Conservation (phyloP, 2,888 invertebrate genomes). For the Sericinus montela region DNA sequence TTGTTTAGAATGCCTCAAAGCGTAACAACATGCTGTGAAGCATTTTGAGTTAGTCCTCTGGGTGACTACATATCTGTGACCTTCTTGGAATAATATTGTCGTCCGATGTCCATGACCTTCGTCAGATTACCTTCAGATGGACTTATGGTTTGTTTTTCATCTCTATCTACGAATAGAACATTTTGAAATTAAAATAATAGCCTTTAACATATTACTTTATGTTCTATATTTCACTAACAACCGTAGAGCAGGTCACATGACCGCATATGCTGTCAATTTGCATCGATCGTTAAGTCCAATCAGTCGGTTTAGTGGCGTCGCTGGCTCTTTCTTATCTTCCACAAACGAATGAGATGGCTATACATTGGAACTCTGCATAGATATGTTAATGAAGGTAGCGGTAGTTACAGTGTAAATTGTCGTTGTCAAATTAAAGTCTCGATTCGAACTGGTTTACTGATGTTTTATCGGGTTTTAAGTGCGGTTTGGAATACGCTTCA, state of each 20-base stretch:
- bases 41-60: too few relatives aligned
- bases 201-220: background rate
- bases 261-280: conserved; percentile 1
- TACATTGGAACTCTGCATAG: background rate
- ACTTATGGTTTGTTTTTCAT: too few relatives aligned
- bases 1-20: too few relatives aligned
- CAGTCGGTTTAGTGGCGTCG: background rate
- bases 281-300: conserved; percentile 7
- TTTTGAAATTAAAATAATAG: background rate
- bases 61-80: too few relatives aligned
- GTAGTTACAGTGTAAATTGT: conserved; percentile 23
- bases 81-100: too few relatives aligned
- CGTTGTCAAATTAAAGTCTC: conserved; percentile 34
- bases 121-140: too few relatives aligned
- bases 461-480: background rate
- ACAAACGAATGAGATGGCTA: background rate
- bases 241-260: background rate
- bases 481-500: background rate
- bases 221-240: background rate
- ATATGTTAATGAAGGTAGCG: conserved; percentile 41
- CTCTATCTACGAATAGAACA: too few relatives aligned
- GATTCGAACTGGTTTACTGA: background rate
- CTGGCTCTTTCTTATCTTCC: background rate
- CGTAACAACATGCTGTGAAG: too few relatives aligned
- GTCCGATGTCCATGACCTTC: too few relatives aligned